Evolutionary conservation across 2,888 invertebrate species (phyloP).

Genomic region (Silvanus unidentatus): DNA sequence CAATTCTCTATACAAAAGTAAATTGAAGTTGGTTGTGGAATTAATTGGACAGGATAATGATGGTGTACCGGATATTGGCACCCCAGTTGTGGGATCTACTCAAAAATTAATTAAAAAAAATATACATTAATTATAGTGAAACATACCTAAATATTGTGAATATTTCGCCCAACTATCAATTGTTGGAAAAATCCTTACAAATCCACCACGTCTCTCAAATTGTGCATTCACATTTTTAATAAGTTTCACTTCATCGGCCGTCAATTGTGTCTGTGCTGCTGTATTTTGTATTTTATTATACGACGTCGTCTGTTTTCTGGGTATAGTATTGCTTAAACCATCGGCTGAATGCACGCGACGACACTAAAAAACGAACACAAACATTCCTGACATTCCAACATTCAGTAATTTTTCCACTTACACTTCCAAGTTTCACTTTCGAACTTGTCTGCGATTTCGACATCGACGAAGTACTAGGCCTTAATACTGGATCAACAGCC

Average conservation of each 20-base stretch:
- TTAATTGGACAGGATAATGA: constrained; percentile 54
- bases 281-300: constrained; percentile 9
- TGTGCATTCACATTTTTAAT: constrained; percentile 71
- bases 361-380: constrained; percentile 46
- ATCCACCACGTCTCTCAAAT: constrained; percentile 78
- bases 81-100: constrained; percentile 65
- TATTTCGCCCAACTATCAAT: constrained; percentile 83
- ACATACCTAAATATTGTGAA: constrained; percentile 66
- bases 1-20: constrained; percentile 68
- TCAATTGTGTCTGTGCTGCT: constrained; percentile 46
- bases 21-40: constrained; percentile 69
- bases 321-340: constrained; percentile 47
- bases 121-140: constrained; percentile 2
- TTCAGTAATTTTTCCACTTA: constrained; percentile 26
- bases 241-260: constrained; percentile 72
- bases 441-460: constrained; percentile 21
- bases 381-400: neutral
- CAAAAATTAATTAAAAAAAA: neutral
- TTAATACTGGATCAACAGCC: constrained; percentile 63
- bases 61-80: constrained; percentile 61
- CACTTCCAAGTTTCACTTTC: constrained; percentile 39
- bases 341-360: constrained; percentile 72
- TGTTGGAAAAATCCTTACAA: constrained; percentile 85
- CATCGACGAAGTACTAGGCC: constrained; percentile 34
- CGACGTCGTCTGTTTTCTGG: constrained; percentile 37